These are phyloP conservation scores for Typhlichthys eigenmanni DNA, from an alignment of 2,797 vertebrate species.

Conservation along the genomic window DNA sequence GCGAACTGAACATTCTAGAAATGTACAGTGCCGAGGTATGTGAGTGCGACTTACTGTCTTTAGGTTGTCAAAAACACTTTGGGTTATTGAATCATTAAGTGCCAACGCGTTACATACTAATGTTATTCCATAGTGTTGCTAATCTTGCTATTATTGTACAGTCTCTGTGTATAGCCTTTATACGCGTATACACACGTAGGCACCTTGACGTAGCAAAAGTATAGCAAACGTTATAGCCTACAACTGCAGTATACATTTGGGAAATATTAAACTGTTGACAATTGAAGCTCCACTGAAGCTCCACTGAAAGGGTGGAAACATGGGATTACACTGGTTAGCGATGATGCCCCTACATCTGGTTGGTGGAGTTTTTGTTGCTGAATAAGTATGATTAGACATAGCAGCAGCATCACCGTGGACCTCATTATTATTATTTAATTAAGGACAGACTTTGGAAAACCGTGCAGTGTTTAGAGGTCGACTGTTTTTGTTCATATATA, in stretches of 20 bases:
- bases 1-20: too few relatives aligned
- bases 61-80: too few relatives aligned
- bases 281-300: not conserved
- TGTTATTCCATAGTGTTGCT: too few relatives aligned
- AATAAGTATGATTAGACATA: not conserved
- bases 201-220: too few relatives aligned
- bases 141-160: too few relatives aligned
- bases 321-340: not conserved
- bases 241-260: not conserved
- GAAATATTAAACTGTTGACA: not conserved
- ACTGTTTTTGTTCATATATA: conserved; percentile 14
- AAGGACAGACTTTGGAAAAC: not conserved
- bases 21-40: too few relatives aligned
- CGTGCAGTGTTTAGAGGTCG: not conserved
- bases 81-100: too few relatives aligned
- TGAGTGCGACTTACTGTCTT: too few relatives aligned
- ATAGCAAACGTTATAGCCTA: not conserved
- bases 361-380: not conserved
- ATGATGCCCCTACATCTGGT: not conserved
- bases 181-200: too few relatives aligned
- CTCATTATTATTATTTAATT: not conserved
- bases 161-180: too few relatives aligned
- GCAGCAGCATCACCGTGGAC: not conserved
- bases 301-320: not conserved
- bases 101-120: too few relatives aligned